Conservation (phyloP, 2,113 vertebrate genomes). For the Hippocampus barbouri region DNA sequence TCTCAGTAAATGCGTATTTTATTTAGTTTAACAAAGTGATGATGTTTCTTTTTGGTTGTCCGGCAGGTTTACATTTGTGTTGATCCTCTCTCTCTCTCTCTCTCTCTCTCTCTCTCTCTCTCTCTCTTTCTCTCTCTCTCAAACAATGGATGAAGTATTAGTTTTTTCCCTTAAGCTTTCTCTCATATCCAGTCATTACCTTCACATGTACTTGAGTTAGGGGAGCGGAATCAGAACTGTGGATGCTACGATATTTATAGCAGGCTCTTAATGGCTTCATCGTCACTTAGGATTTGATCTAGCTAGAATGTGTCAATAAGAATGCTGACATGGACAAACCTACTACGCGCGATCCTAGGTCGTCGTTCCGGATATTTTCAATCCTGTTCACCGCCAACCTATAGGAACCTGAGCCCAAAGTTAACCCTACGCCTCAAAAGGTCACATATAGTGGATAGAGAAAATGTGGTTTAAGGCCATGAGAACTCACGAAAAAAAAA, state of each 20-base stretch:
- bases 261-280: constrained; percentile 58
- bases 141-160: constrained; percentile 77
- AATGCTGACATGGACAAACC: constrained; percentile 41
- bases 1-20: constrained; percentile 74
- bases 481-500: too few relatives aligned
- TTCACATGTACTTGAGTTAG: constrained; percentile 58
- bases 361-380: background rate
- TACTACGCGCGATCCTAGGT: background rate
- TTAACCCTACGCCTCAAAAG: constrained; percentile 39
- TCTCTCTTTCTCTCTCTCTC: constrained; percentile 54
- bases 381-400: constrained; percentile 30
- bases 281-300: constrained; percentile 53
- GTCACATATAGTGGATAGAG: constrained; percentile 1
- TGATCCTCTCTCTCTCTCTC: constrained; percentile 64
- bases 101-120: constrained; percentile 60
- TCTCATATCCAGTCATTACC: constrained; percentile 55
- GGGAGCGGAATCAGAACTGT: constrained; percentile 50
- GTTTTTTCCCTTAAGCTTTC: constrained; percentile 65
- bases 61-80: constrained; percentile 75
- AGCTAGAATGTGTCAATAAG: constrained; percentile 40
- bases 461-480: background rate
- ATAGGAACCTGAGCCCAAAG: constrained; percentile 46
- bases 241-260: constrained; percentile 45
- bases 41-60: constrained; percentile 61
- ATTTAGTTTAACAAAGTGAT: constrained; percentile 72